Conservation (phyloP, 2,888 invertebrate genomes). For the Cybosia mesomella region DNA sequence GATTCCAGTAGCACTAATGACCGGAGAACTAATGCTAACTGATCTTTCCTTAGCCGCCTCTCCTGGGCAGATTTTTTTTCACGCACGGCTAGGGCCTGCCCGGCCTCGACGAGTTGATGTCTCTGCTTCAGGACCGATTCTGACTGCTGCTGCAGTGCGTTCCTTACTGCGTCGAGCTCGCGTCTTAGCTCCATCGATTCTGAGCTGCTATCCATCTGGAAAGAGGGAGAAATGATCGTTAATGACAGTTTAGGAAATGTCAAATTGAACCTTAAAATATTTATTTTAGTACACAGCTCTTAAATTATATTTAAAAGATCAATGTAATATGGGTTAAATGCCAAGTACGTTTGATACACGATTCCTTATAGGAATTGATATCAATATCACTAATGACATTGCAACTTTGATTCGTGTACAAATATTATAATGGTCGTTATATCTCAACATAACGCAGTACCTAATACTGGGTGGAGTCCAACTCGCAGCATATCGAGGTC, state of each 20-base stretch:
- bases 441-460: constrained; percentile 43
- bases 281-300: constrained; percentile 42
- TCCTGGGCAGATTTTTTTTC: constrained; percentile 88
- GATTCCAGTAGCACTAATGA: constrained; percentile 91
- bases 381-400: constrained; percentile 55
- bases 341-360: constrained; percentile 71
- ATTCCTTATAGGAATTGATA: constrained; percentile 47
- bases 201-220: constrained; percentile 90
- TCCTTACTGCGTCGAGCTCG: constrained; percentile 90
- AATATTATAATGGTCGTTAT: constrained; percentile 53
- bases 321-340: constrained; percentile 62
- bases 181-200: constrained; percentile 87
- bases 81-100: constrained; percentile 86
- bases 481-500: constrained; percentile 50
- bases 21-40: constrained; percentile 90
- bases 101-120: constrained; percentile 89
- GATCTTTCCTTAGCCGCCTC: constrained; percentile 89
- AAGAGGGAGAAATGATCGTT: constrained; percentile 61
- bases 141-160: constrained; percentile 89
- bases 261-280: constrained; percentile 37
- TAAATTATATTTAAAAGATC: constrained; percentile 49
- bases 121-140: constrained; percentile 89
- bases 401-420: constrained; percentile 55
- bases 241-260: constrained; percentile 32
- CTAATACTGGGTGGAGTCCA: constrained; percentile 54